Percentiles rank a stretch among this genome's conserved stretches.
phyloP scores from a whole-genome alignment of 2,888 invertebrate species.

The Pinctada fucata region DNA sequence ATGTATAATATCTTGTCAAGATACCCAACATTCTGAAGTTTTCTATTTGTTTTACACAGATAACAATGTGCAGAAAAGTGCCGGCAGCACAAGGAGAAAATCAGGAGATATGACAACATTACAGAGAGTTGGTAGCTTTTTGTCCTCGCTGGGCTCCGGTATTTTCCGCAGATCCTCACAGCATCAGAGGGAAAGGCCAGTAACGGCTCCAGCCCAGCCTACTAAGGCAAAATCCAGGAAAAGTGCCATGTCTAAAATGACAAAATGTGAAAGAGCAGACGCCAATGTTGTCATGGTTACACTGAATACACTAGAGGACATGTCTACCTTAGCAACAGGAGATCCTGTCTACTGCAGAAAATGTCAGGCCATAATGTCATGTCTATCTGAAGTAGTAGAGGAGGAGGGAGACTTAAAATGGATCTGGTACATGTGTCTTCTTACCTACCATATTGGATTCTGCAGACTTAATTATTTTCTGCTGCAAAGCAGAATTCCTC shows the following conservation, averaged over 20 bases:
- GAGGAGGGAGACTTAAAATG: slow-evolving; percentile 57
- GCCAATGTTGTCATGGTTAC: slow-evolving; percentile 65
- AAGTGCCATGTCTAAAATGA: slow-evolving; percentile 8
- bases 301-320: slow-evolving; percentile 62
- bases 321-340: slow-evolving; percentile 62
- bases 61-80: background rate
- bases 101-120: background rate
- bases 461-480: too few relatives aligned
- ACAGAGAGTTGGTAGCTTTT: slow-evolving; percentile 10
- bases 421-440: slow-evolving; percentile 55
- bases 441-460: too few relatives aligned
- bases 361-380: slow-evolving; percentile 64
- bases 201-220: background rate
- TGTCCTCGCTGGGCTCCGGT: slow-evolving; percentile 5
- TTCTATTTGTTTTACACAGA: too few relatives aligned
- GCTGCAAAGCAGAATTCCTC: too few relatives aligned
- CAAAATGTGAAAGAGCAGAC: slow-evolving; percentile 54
- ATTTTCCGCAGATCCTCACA: slow-evolving; percentile 4
- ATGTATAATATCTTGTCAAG: too few relatives aligned
- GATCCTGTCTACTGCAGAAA: slow-evolving; percentile 61
- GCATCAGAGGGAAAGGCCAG: background rate
- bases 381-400: slow-evolving; percentile 48
- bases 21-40: too few relatives aligned
- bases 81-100: background rate
- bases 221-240: background rate